Evolutionary conservation across 2,797 vertebrate species (phyloP).

Genomic region (Percopsis omiscomaycus): DNA sequence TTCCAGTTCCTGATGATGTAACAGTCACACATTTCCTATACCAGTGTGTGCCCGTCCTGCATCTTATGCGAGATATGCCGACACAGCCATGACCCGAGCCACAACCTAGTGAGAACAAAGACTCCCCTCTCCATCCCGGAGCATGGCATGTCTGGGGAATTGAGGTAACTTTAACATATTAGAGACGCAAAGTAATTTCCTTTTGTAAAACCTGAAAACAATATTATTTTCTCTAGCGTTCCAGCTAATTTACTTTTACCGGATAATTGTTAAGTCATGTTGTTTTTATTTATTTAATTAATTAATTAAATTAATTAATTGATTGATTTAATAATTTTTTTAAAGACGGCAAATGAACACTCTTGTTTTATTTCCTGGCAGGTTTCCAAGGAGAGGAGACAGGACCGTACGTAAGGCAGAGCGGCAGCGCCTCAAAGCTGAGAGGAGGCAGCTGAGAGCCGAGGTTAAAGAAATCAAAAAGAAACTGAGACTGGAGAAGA

Average conservation of each 20-base stretch:
- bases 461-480: conserved; percentile 98
- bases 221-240: neutral
- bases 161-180: conserved; percentile 70
- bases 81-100: conserved; percentile 87
- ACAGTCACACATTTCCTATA: neutral
- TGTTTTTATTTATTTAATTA: no score
- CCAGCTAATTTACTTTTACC: no score
- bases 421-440: conserved; percentile 92
- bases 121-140: conserved; percentile 84
- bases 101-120: conserved; percentile 88
- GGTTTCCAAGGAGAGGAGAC: conserved; percentile 94
- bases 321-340: no score
- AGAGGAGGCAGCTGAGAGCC: conserved; percentile 94
- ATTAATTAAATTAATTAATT: no score
- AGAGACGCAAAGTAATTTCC: conserved; percentile 36
- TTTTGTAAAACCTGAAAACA: neutral
- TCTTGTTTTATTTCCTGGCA: conserved; percentile 72
- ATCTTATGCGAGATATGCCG: conserved; percentile 91
- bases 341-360: conserved; percentile 68
- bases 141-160: conserved; percentile 78
- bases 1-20: neutral
- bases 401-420: conserved; percentile 95
- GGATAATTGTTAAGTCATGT: no score
- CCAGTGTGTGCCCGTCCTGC: conserved; percentile 90
- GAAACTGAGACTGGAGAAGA: conserved; percentile 94